phyloP scores from a whole-genome alignment of 2,888 invertebrate species.

The Drosophila maculinotata region DNA sequence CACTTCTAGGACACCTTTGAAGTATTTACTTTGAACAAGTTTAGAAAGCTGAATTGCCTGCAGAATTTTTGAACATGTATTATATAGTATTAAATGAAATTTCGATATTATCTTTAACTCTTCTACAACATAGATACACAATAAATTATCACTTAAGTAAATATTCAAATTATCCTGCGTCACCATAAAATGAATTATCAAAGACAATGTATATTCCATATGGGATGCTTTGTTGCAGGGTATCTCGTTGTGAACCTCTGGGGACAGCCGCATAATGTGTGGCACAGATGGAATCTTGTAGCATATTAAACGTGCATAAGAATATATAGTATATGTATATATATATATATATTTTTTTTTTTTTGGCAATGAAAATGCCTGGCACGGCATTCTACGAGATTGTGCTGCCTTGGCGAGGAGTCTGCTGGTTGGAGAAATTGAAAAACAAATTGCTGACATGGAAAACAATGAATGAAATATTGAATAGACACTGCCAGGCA shows the following conservation, averaged over 20 bases:
- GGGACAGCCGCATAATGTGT: neutral
- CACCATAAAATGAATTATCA: too few relatives aligned
- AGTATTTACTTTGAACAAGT: too few relatives aligned
- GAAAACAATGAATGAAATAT: slow-evolving; percentile 67
- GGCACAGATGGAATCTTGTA: slow-evolving; percentile 20
- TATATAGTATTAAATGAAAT: too few relatives aligned
- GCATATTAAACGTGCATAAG: slow-evolving; percentile 28
- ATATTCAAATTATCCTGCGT: too few relatives aligned
- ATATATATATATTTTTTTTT: slow-evolving; percentile 13
- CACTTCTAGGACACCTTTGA: too few relatives aligned
- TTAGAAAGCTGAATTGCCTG: too few relatives aligned
- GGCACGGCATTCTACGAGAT: slow-evolving; percentile 11
- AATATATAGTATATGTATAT: slow-evolving; percentile 7
- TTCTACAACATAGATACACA: too few relatives aligned
- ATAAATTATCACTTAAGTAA: too few relatives aligned
- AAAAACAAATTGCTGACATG: slow-evolving; percentile 56
- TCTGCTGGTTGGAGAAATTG: slow-evolving; percentile 36
- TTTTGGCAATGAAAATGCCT: slow-evolving; percentile 52
- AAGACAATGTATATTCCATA: too few relatives aligned
- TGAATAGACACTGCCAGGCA: slow-evolving; percentile 46
- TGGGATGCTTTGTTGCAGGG: slow-evolving; percentile 14
- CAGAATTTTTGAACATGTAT: too few relatives aligned
- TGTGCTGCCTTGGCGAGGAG: slow-evolving; percentile 8
- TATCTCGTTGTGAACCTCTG: neutral
- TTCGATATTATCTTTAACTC: too few relatives aligned